Conservation (phyloP, 2,797 vertebrate genomes). For the Ctenopoma kingsleyae region DNA sequence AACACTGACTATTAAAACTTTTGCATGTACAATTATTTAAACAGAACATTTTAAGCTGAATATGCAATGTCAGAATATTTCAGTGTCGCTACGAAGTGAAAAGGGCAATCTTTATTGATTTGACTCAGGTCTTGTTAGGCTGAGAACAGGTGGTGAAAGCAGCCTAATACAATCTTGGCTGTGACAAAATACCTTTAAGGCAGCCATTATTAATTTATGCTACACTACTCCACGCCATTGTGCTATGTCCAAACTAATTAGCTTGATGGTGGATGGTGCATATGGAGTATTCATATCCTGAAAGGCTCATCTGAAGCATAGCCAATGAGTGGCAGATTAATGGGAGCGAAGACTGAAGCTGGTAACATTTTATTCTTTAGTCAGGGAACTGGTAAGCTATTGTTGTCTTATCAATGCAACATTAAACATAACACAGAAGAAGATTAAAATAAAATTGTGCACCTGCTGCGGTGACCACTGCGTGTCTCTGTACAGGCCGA, state of each 20-base stretch:
- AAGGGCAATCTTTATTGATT: constrained; percentile 50
- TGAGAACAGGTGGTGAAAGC: constrained; percentile 68
- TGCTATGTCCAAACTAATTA: constrained; percentile 86
- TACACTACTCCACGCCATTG: constrained; percentile 79
- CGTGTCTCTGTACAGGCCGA: constrained; percentile 75
- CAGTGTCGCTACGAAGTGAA: constrained; percentile 14
- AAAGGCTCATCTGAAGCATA: constrained; percentile 82
- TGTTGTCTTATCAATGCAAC: constrained; percentile 38
- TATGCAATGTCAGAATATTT: constrained; percentile 20
- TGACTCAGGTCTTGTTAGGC: constrained; percentile 53
- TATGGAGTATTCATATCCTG: constrained; percentile 83
- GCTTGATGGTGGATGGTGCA: constrained; percentile 82
- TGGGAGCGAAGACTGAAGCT: constrained; percentile 58
- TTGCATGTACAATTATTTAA: constrained; percentile 5
- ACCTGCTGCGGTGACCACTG: constrained; percentile 92
- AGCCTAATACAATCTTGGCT: constrained; percentile 71
- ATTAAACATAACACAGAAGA: constrained; percentile 32
- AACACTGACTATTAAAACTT: background rate
- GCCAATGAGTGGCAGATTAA: constrained; percentile 77
- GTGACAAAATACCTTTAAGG: constrained; percentile 83
- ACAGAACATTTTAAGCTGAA: constrained; percentile 1
- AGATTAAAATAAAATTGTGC: constrained; percentile 37
- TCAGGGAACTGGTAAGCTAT: constrained; percentile 24
- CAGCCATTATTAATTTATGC: constrained; percentile 84
- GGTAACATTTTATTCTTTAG: constrained; percentile 51